These are phyloP conservation scores for Apodemus speciosus DNA, from an alignment of 2,113 vertebrate genomes.

Conservation along the genomic window DNA sequence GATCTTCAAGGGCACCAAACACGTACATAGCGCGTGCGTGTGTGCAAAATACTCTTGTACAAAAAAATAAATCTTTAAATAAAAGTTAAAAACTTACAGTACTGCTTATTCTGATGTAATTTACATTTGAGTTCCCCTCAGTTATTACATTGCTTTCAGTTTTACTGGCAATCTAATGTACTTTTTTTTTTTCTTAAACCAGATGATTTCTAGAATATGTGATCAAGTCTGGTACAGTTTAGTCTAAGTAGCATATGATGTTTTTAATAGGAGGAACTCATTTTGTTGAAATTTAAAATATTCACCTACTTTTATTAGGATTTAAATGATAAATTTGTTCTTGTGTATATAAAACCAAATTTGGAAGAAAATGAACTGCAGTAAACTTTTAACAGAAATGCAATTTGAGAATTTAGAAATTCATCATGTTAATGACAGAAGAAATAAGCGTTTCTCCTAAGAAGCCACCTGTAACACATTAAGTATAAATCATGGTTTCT, in stretches of 20 bases:
- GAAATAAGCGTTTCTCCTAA: constrained; percentile 74
- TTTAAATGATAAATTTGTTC: constrained; percentile 63
- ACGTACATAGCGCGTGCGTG: too few relatives aligned
- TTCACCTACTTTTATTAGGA: constrained; percentile 61
- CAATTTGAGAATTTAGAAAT: constrained; percentile 74
- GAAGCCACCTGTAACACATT: constrained; percentile 75
- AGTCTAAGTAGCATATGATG: not conserved
- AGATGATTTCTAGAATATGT: constrained; percentile 51
- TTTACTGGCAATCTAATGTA: constrained; percentile 50
- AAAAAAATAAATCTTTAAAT: not conserved
- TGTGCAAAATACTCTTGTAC: not conserved
- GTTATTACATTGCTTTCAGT: too few relatives aligned
- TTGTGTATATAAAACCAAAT: constrained; percentile 73
- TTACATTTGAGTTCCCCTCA: constrained; percentile 41
- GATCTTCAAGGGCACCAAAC: not conserved
- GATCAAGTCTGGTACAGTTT: constrained; percentile 58
- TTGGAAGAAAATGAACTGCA: constrained; percentile 71
- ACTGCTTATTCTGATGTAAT: constrained; percentile 56
- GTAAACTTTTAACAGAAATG: constrained; percentile 74
- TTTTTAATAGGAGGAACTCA: constrained; percentile 64
- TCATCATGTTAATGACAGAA: constrained; percentile 71
- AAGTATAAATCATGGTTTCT: constrained; percentile 73
- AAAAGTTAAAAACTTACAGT: constrained; percentile 35
- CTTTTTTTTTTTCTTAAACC: not conserved
- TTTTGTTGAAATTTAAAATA: constrained; percentile 70